A percentile compares a stretch with the other conserved stretches of the same genome.
phyloP scores from a whole-genome alignment of 2,797 vertebrate genomes.

The Molossus molossus region DNA sequence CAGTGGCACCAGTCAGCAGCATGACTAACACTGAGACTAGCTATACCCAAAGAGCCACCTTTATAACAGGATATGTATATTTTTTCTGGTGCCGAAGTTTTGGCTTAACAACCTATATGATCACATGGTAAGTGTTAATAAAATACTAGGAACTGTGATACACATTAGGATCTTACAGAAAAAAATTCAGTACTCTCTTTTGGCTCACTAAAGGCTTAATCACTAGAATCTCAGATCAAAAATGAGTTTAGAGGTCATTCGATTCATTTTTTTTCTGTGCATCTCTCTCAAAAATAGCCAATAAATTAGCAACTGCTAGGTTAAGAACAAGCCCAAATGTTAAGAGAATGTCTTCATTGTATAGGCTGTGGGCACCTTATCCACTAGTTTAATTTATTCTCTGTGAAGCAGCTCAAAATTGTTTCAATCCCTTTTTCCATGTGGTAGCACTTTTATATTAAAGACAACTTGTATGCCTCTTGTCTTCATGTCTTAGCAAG shows the following conservation, averaged over 20 bases:
- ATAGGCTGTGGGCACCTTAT: background rate
- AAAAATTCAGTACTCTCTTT: background rate
- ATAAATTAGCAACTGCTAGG: background rate
- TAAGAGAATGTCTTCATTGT: background rate
- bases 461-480: background rate
- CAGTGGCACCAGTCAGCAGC: background rate
- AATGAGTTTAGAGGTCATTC: background rate
- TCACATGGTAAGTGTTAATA: background rate
- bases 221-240: background rate
- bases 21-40: background rate
- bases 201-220: background rate
- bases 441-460: background rate
- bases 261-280: background rate
- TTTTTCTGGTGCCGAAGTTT: conserved; percentile 1
- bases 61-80: background rate
- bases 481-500: background rate
- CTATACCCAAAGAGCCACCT: conserved; percentile 37
- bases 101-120: background rate
- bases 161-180: background rate
- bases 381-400: background rate
- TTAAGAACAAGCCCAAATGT: background rate
- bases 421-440: background rate
- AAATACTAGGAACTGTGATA: background rate
- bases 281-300: conserved; percentile 18
- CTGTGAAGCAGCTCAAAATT: background rate